These are phyloP conservation scores for Tipula vernalis DNA, from an alignment of 2,888 invertebrate genomes.

Conservation along the genomic window DNA sequence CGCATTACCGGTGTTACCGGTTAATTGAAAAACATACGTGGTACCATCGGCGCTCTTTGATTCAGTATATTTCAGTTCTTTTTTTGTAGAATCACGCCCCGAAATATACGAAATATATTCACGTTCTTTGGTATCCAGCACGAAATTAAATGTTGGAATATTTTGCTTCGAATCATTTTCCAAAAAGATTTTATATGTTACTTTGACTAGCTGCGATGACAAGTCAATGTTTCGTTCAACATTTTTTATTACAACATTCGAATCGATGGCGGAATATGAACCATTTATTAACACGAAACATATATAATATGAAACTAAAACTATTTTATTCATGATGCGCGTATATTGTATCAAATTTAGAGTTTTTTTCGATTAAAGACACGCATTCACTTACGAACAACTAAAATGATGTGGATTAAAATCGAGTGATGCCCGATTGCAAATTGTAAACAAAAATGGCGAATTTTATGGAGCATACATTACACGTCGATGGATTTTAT, in stretches of 20 bases:
- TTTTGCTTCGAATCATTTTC: slow-evolving; percentile 70
- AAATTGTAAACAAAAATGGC: neutral
- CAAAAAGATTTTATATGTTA: slow-evolving; percentile 62
- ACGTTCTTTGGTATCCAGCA: slow-evolving; percentile 43
- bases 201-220: slow-evolving; percentile 78
- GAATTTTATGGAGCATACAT: neutral
- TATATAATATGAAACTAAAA: neutral
- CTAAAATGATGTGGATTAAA: neutral
- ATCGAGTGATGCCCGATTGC: neutral
- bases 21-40: slow-evolving; percentile 44
- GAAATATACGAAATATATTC: slow-evolving; percentile 61
- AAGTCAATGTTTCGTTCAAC: slow-evolving; percentile 80
- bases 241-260: slow-evolving; percentile 56
- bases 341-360: neutral
- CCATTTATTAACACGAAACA: neutral
- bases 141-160: slow-evolving; percentile 55
- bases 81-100: slow-evolving; percentile 49
- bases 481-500: neutral
- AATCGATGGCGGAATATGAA: slow-evolving; percentile 26
- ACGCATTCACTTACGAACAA: neutral
- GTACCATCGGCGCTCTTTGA: slow-evolving; percentile 42
- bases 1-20: slow-evolving; percentile 26
- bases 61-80: slow-evolving; percentile 42
- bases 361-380: neutral
- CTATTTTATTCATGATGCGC: neutral